A percentile compares a stretch with the other conserved stretches of the same genome.
These are phyloP conservation scores for Acropora yongei DNA, from an alignment of 64 coral and sea anemone species.

Conservation along the genomic window DNA sequence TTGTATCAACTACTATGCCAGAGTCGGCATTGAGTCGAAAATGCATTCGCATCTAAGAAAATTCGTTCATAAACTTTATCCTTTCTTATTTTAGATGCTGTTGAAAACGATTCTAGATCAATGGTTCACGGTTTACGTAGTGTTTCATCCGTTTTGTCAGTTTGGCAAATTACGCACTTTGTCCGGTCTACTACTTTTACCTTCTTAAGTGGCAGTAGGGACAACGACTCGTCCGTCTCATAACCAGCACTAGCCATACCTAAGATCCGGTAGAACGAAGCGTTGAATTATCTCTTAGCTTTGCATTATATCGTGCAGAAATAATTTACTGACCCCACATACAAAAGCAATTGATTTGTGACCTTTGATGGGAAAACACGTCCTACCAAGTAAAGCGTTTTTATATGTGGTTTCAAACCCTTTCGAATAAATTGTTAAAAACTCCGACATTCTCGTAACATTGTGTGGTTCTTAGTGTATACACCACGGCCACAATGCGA, in stretches of 20 bases:
- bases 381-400: neutral
- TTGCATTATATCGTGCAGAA: neutral
- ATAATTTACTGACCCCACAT: neutral
- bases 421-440: constrained; percentile 7
- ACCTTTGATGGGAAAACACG: constrained; percentile 1
- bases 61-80: constrained; percentile 20
- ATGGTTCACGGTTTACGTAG: neutral
- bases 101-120: constrained; percentile 31
- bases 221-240: neutral
- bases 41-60: constrained; percentile 1
- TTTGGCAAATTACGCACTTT: constrained; percentile 14
- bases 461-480: neutral
- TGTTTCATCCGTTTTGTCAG: constrained; percentile 15
- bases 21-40: neutral
- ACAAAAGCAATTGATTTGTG: constrained; percentile 1
- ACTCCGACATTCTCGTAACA: neutral
- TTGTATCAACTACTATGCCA: constrained; percentile 35
- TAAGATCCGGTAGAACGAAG: neutral
- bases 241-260: neutral
- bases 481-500: neutral
- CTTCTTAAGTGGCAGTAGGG: too few relatives aligned
- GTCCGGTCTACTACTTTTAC: constrained; percentile 34
- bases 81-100: neutral
- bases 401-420: neutral
- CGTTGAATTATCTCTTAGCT: constrained; percentile 1